These are phyloP conservation scores for Corythornis vintsioides DNA, from an alignment of 2,113 vertebrate genomes.

Conservation along the genomic window DNA sequence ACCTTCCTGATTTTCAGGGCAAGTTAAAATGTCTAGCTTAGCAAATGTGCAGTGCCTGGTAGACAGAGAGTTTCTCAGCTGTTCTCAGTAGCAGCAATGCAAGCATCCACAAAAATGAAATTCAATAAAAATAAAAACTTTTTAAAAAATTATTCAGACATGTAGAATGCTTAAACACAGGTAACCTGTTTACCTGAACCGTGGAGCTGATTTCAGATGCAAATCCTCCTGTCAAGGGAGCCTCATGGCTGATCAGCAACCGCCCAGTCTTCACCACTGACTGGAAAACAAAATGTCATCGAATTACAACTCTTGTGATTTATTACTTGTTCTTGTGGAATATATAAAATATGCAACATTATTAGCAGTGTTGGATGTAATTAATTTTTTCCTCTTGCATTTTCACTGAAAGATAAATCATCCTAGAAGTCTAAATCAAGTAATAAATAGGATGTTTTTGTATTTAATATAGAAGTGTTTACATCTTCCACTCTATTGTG, in stretches of 20 bases:
- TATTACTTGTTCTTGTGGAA: neutral
- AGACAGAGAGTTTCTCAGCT: neutral
- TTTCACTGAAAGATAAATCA: neutral
- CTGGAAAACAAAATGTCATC: constrained; percentile 74
- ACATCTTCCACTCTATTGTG: neutral
- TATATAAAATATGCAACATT: neutral
- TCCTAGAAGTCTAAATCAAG: neutral
- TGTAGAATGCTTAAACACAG: neutral
- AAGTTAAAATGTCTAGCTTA: neutral
- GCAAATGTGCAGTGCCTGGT: neutral
- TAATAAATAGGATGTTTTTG: neutral
- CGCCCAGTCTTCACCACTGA: constrained; percentile 94
- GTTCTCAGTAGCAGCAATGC: neutral
- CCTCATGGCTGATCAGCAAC: constrained; percentile 94
- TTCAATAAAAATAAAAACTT: neutral
- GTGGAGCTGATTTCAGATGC: constrained; percentile 94
- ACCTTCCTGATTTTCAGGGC: neutral
- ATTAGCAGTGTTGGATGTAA: neutral
- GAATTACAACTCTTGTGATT: neutral
- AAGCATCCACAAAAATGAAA: neutral
- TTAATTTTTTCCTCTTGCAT: neutral
- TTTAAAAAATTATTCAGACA: neutral
- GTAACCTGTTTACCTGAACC: constrained; percentile 84
- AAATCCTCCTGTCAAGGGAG: constrained; percentile 95
- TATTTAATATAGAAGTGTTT: neutral